Conservation (phyloP, 2,888 invertebrate species). For the Aphodius sticticus region DNA sequence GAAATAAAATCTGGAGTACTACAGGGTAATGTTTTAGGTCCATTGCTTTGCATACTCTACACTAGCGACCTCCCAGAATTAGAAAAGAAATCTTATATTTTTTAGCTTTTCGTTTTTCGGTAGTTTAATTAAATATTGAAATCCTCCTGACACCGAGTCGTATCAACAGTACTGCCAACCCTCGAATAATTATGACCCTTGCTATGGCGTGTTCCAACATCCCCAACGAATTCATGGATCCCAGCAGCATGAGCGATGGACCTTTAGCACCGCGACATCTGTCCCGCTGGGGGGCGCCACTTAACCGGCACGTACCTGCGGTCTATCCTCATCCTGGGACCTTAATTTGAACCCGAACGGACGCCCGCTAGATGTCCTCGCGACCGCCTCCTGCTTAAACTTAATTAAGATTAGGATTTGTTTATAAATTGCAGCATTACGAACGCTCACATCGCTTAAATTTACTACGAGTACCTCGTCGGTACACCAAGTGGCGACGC, state of each 20-base stretch:
- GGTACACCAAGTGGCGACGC: background rate
- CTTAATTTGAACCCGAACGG: background rate
- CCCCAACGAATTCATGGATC: background rate
- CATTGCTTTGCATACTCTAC: no score
- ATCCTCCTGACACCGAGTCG: no score
- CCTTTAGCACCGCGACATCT: background rate
- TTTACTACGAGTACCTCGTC: background rate
- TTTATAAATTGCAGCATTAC: background rate
- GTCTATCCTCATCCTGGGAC: background rate
- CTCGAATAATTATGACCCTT: no score
- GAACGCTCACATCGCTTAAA: background rate
- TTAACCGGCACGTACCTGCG: background rate
- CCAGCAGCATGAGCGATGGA: background rate
- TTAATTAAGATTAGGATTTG: constrained; percentile 4
- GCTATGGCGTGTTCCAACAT: background rate
- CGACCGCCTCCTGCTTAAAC: background rate
- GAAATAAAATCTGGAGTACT: no score
- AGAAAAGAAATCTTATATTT: no score
- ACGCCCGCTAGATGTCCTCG: background rate
- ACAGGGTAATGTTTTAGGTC: no score
- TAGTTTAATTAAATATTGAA: no score
- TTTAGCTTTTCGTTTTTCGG: no score
- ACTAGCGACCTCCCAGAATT: no score
- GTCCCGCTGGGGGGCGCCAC: background rate
- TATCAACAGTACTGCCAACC: no score